A percentile compares a stretch with the other conserved stretches of the same genome.
These are phyloP conservation scores for Phrynocephalus guinanensis DNA, from an alignment of 2,797 vertebrate genomes.

Conservation along the genomic window DNA sequence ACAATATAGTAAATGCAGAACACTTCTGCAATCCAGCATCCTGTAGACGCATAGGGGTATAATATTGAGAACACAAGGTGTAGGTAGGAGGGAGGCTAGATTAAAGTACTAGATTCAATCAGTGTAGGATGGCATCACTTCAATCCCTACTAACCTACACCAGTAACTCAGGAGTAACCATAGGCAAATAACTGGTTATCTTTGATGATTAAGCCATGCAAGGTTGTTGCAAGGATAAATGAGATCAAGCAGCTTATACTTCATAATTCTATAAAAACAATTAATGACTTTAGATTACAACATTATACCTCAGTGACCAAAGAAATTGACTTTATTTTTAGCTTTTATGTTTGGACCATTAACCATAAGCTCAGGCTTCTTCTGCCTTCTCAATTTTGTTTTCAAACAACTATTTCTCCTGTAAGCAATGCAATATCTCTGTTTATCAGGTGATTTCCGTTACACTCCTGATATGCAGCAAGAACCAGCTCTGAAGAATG, in stretches of 20 bases:
- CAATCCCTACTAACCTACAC: neutral
- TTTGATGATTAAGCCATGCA: neutral
- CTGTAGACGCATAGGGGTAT: neutral
- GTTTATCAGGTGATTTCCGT: constrained; percentile 90
- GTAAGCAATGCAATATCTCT: neutral
- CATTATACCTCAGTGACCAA: neutral
- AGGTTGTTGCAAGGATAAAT: neutral
- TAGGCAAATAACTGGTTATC: neutral
- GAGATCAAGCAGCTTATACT: neutral
- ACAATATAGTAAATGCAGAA: neutral
- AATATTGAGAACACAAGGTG: neutral
- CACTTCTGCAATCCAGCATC: neutral
- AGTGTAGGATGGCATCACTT: neutral
- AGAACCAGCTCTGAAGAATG: constrained; percentile 81
- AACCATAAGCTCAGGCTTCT: neutral
- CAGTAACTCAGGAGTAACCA: neutral
- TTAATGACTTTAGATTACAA: neutral
- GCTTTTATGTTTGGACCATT: neutral
- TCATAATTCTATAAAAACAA: neutral
- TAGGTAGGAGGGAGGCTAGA: neutral
- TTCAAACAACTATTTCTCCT: neutral
- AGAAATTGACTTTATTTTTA: neutral
- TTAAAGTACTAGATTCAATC: neutral
- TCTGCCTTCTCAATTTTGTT: neutral
- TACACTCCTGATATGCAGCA: constrained; percentile 87